Percentiles rank a stretch among this genome's conserved stretches.
Conservation (phyloP, 1,140 invertebrate species). For the Elysia chlorotica region DNA sequence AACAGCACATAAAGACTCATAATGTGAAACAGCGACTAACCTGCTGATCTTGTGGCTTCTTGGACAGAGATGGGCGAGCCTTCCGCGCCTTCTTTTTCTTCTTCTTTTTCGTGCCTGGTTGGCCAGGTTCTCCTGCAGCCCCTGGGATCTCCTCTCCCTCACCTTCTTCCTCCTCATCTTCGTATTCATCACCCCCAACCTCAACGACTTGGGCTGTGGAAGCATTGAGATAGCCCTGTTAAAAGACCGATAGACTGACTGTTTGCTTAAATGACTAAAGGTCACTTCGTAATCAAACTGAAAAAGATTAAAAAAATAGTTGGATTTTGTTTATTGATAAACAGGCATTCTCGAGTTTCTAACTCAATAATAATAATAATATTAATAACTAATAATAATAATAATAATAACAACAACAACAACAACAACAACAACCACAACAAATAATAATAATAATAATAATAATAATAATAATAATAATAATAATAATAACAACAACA, state of each 20-base stretch:
- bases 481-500: not conserved
- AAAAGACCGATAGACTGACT: not conserved
- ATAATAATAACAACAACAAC: not conserved
- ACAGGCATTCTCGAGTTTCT: too few species aligned
- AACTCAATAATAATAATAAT: slow-evolving; percentile 1
- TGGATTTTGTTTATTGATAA: not conserved
- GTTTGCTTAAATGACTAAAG: not conserved
- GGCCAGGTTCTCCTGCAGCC: not conserved
- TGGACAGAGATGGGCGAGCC: not conserved
- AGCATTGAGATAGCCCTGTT: not conserved
- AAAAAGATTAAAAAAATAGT: not conserved
- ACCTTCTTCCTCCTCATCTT: not conserved
- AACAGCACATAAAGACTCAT: not conserved
- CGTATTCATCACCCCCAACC: not conserved
- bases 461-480: not conserved
- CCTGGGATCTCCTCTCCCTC: not conserved
- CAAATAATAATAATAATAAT: not conserved
- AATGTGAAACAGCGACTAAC: not conserved
- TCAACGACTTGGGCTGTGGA: not conserved
- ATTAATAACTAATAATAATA: not conserved
- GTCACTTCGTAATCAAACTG: not conserved
- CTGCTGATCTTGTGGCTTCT: slow-evolving; percentile 12
- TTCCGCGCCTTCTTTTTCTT: not conserved
- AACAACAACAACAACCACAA: not conserved
- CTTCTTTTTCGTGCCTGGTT: not conserved